Evolutionary conservation across 1,140 invertebrate genomes (phyloP).

Genomic region (Daktulosphaira vitifoliae): DNA sequence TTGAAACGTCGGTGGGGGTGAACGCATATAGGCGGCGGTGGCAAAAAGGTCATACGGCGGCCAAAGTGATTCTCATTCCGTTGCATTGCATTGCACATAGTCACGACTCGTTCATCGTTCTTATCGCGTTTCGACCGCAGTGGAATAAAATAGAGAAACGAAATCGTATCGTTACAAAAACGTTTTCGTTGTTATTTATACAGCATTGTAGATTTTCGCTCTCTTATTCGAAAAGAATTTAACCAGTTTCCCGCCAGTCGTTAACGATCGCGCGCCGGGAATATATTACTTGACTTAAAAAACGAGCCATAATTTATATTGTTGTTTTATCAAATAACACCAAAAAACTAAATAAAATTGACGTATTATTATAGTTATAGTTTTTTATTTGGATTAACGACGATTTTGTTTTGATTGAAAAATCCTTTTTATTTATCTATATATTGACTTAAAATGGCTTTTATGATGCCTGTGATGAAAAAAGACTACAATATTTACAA

Average conservation of each 20-base stretch:
- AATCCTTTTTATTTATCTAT: background rate
- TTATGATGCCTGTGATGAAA: conserved; percentile 88
- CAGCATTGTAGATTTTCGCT: background rate
- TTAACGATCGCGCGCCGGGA: conserved; percentile 14
- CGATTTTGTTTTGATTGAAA: too few relatives aligned
- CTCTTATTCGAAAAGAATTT: conserved; percentile 19
- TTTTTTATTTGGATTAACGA: too few relatives aligned
- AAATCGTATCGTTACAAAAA: conserved; percentile 27
- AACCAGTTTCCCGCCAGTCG: conserved; percentile 25
- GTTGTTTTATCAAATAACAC: too few relatives aligned
- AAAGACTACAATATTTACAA: conserved; percentile 89
- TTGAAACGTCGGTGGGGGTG: background rate
- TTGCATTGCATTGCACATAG: conserved; percentile 30
- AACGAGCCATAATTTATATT: too few relatives aligned
- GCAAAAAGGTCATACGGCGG: conserved; percentile 26
- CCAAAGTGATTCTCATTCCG: conserved; percentile 33
- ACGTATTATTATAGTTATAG: too few relatives aligned
- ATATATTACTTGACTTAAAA: background rate
- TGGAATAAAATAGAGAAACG: conserved; percentile 18
- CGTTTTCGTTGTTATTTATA: conserved; percentile 18
- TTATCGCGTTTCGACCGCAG: conserved; percentile 3
- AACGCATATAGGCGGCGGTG: background rate
- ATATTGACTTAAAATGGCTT: conserved; percentile 72
- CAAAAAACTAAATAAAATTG: too few relatives aligned
- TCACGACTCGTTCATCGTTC: conserved; percentile 28